Percentiles rank a stretch among this genome's conserved stretches.
Evolutionary conservation across 2,888 invertebrate species (phyloP).

Genomic region (Barypeithes pellucidus): DNA sequence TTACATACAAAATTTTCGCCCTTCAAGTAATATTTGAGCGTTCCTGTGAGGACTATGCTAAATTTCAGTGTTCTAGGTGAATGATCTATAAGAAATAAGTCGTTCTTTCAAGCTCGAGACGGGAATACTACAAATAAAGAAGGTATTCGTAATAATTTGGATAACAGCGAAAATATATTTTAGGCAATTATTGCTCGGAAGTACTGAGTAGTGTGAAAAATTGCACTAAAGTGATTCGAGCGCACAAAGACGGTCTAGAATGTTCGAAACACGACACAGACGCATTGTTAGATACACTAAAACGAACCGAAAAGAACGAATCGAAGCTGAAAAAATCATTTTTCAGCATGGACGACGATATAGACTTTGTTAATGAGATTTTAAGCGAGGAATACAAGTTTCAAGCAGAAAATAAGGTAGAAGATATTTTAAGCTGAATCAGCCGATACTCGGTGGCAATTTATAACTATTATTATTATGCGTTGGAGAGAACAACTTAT

Average conservation of each 20-base stretch:
- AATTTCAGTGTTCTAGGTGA: too few relatives aligned
- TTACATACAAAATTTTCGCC: too few relatives aligned
- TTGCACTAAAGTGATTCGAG: slow-evolving; percentile 68
- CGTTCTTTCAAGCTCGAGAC: too few relatives aligned
- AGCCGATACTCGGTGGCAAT: slow-evolving; percentile 30
- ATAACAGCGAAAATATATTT: too few relatives aligned
- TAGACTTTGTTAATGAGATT: slow-evolving; percentile 64
- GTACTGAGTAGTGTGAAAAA: slow-evolving; percentile 62
- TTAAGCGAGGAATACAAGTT: slow-evolving; percentile 65
- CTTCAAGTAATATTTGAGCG: too few relatives aligned
- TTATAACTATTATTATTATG: too few relatives aligned
- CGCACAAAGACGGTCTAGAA: slow-evolving; percentile 72
- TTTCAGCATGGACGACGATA: slow-evolving; percentile 59
- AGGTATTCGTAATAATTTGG: too few relatives aligned
- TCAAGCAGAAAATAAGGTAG: slow-evolving; percentile 53
- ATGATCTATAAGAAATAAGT: too few relatives aligned
- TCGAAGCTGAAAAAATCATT: slow-evolving; percentile 68
- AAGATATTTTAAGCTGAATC: slow-evolving; percentile 56
- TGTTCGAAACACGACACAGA: slow-evolving; percentile 71
- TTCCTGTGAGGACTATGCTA: too few relatives aligned
- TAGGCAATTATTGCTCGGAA: slow-evolving; percentile 62
- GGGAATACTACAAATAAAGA: too few relatives aligned
- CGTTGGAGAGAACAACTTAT: too few relatives aligned
- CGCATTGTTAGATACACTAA: slow-evolving; percentile 71
- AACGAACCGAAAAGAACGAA: slow-evolving; percentile 73